Conservation (phyloP, 2,888 invertebrate species). For the Callimorpha dominula region DNA sequence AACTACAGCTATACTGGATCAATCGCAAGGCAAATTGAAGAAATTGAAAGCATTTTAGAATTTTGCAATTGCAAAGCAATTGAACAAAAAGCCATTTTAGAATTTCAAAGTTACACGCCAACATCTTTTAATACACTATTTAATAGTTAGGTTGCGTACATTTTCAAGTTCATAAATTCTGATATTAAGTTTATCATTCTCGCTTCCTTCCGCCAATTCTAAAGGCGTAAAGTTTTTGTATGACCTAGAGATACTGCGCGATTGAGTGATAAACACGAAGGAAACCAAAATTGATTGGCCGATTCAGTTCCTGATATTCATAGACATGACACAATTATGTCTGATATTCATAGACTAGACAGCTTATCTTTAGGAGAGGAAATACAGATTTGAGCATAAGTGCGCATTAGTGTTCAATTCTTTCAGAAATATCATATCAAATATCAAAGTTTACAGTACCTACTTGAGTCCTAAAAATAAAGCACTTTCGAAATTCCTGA, state of each 20-base stretch:
- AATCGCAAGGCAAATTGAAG: neutral
- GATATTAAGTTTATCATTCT: conserved; percentile 19
- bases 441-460: too few species aligned
- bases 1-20: neutral
- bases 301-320: neutral
- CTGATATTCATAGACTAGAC: too few species aligned
- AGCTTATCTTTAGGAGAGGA: too few species aligned
- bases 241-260: conserved; percentile 9
- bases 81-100: neutral
- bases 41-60: neutral
- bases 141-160: conserved; percentile 30
- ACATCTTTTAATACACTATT: conserved; percentile 27
- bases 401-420: too few species aligned
- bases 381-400: too few species aligned
- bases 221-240: conserved; percentile 6
- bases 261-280: conserved; percentile 1
- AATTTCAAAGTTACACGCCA: conserved; percentile 33
- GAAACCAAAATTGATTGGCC: neutral
- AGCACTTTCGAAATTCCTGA: too few species aligned
- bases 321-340: neutral
- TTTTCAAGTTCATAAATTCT: conserved; percentile 28
- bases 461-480: too few species aligned
- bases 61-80: neutral
- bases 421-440: too few species aligned
- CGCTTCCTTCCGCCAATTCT: conserved; percentile 14